Evolutionary conservation across 2,888 invertebrate species (phyloP), one percentile per base, ranked within the genome.

Genomic region (Meghimatium bilineatum): DNA sequence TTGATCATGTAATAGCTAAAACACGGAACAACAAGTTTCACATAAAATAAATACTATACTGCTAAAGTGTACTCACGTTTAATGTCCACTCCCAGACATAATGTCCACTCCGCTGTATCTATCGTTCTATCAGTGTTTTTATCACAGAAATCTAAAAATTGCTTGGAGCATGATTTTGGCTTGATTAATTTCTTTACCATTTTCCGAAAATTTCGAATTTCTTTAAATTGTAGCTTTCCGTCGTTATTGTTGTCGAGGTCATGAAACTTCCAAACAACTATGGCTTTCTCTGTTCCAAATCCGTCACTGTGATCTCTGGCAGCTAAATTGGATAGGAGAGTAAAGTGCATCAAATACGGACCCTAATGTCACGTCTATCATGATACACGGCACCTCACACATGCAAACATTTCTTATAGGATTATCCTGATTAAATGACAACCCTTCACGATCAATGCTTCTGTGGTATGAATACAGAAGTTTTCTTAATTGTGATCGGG

Each of bases 261-360:
- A 36, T 95, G 94, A 93, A 98, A 99, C 94, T 98, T 98, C 98
- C 98, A 99, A 88, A 96, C 96, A 23, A 97, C 95, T 0, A 97
- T 96, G 26, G 96, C 96, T 92, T 91, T 91, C 80, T 92, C 91
- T 32, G 74, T 82, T 23, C 87, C 84, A 34, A 87, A 85, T 32
- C 80, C 84, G n/a, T 86, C 83, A 52, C 74, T 75, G n/a, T 78
- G 56, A 10, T 20, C 36, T 3, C 63, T 14, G 17, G 29, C n/a
- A 63, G 29, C 63, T 63, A n/a, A 63, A 63, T 10, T 14, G 29
- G n/a, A 63, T 29, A n/a, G n/a, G n/a, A n/a, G n/a, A 60, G 60
- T 14, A 60, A 60, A 60, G 60, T 60, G n/a, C n/a, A n/a, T n/a
- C n/a, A n/a, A n/a, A 52, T 17, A 8, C 52, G n/a, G n/a, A n/a